Base-by-base conservation (phyloP, 2,797 vertebrate genomes). In the Echiichthys vipera region DNA sequence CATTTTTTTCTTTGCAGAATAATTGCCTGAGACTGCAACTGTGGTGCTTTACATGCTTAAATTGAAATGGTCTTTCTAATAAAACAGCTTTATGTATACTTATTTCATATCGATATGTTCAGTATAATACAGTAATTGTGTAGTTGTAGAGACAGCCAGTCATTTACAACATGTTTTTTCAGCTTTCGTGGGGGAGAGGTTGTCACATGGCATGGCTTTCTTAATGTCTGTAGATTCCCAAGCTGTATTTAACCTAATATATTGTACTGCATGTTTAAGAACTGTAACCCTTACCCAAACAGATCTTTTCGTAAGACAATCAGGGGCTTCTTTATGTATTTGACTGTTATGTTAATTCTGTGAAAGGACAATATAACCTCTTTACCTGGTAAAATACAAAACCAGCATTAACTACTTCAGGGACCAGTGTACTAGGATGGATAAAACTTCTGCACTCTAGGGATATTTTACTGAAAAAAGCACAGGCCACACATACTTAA, bases 1-100 rank as follows among this genome's bases (percentile, higher is more conserved):
- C 46, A 56, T 84, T 78, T 32, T 32, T 76, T 58, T 75, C 72
- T 71, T 70, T 56, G 29, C 17, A 71, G 62, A 73, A 79, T 74
- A 59, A 64, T 42, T 78, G 17, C 17, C 25, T 37, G 8, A 73
- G 42, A 63, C 32, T 32, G 25, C 32, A 73, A 47, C 27, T 22
- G 10, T 34, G 37, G 45, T 13, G 25, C 51, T 55, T 32, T 9
- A 47, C 39, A 65, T 57, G 18, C 8, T 50, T 53, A 14, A 32
- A 22, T 47, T 37, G 51, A 32, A 50, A 57, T 18, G 7, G 50
- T 47, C 12, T 22, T 11, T 43, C 20, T 27, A 5, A 47, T 72
- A 43, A 62, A 56, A 49, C 18, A 5, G 8, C 42, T 72, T 46
- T 43, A 77, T 42, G 4, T 49, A 9, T 27, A 24, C 9, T 11